Evolutionary conservation across 2,888 invertebrate species (phyloP).

Genomic region (Aradus depressus): DNA sequence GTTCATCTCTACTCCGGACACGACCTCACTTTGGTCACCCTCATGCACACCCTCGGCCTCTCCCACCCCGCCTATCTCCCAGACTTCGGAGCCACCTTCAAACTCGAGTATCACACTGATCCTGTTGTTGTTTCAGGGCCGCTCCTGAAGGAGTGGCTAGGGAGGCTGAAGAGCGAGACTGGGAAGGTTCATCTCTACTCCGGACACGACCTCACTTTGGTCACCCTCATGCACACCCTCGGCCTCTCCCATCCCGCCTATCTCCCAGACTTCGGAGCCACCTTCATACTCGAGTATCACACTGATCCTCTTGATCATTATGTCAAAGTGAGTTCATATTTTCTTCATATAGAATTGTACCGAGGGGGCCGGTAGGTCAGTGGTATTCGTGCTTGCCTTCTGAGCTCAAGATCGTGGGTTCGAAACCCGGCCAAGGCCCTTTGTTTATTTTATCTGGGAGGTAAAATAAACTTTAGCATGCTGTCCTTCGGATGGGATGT

Average conservation of each 20-base stretch:
- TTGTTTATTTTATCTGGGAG: too few species aligned
- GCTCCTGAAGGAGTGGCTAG: conserved; percentile 54
- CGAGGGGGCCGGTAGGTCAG: too few species aligned
- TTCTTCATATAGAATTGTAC: too few species aligned
- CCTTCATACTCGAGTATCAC: conserved; percentile 61
- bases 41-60: conserved; percentile 62
- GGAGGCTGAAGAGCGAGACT: conserved; percentile 42
- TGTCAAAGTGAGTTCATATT: too few species aligned
- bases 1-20: conserved; percentile 67
- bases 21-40: conserved; percentile 66
- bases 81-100: conserved; percentile 61
- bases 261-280: conserved; percentile 66
- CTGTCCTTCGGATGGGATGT: too few species aligned
- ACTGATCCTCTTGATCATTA: too few species aligned
- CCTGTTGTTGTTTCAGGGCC: conserved; percentile 55
- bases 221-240: conserved; percentile 61
- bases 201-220: conserved; percentile 71
- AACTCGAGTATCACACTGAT: conserved; percentile 65
- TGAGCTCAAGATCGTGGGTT: too few species aligned
- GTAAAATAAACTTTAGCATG: too few species aligned
- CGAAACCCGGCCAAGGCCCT: too few species aligned
- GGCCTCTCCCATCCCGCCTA: conserved; percentile 48
- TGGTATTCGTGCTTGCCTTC: too few species aligned
- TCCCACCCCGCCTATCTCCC: conserved; percentile 50
- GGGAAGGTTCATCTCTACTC: conserved; percentile 57